Evolutionary conservation across 1,140 invertebrate species (phyloP).

Genomic region (Parapsyche elsis): DNA sequence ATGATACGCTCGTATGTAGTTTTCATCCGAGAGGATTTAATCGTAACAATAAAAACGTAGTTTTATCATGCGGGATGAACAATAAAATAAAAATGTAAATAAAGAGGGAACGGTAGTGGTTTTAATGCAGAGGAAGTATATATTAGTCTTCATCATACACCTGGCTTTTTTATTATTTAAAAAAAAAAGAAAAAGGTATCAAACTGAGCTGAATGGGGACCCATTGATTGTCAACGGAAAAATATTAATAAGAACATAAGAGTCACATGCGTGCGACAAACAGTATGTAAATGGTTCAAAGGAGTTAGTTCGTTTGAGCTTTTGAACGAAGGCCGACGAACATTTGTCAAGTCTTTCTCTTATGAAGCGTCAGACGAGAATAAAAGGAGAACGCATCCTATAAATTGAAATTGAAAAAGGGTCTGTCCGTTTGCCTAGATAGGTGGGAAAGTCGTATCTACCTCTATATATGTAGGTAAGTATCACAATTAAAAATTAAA

Average conservation of each 20-base stretch:
- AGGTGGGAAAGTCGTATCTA: background rate
- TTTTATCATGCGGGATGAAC: conserved; percentile 14
- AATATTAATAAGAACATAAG: too few relatives aligned
- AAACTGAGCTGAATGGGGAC: background rate
- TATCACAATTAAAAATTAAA: background rate
- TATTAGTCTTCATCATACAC: background rate
- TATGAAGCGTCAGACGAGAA: background rate
- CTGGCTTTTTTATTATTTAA: conserved; percentile 24
- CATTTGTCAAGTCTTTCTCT: conserved; percentile 40
- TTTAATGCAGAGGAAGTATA: conserved; percentile 20
- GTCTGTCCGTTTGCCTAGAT: background rate
- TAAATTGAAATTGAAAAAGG: conserved; percentile 30
- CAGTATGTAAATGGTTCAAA: background rate
- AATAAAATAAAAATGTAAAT: background rate
- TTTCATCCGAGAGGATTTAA: background rate
- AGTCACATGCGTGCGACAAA: background rate
- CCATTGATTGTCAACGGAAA: background rate
- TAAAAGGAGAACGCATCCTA: conserved; percentile 9
- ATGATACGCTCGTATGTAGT: background rate
- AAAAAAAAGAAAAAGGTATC: too few relatives aligned
- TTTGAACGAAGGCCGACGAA: conserved; percentile 26
- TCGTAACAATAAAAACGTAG: background rate
- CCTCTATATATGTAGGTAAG: background rate
- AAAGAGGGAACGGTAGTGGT: background rate
- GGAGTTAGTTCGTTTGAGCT: background rate